phyloP scores from a whole-genome alignment of 1,140 invertebrate species.

The Drosophila bocki region DNA sequence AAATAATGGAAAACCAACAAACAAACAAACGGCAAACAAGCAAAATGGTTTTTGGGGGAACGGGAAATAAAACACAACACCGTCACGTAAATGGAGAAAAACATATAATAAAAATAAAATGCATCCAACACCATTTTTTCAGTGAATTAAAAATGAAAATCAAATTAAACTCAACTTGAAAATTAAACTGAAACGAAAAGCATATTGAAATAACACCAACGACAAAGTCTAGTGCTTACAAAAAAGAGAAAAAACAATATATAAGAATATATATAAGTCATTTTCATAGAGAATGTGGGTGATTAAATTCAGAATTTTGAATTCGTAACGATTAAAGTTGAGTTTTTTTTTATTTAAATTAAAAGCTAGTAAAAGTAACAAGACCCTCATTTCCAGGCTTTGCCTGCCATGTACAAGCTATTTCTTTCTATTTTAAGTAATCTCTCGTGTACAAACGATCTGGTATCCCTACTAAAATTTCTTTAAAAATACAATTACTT shows the following conservation, averaged over 20 bases:
- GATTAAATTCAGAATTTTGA: neutral
- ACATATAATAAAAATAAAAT: slow-evolving; percentile 4
- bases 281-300: neutral
- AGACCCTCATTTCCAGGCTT: neutral
- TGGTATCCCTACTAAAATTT: neutral
- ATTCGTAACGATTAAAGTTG: slow-evolving; percentile 10
- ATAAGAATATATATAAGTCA: neutral
- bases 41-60: slow-evolving; percentile 13
- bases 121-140: slow-evolving; percentile 9
- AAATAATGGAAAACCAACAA: slow-evolving; percentile 61
- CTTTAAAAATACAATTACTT: slow-evolving; percentile 3
- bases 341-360: neutral
- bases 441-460: neutral
- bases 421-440: neutral
- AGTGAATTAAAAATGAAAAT: slow-evolving; percentile 15
- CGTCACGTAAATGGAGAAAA: slow-evolving; percentile 15
- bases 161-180: neutral
- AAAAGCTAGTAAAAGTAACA: neutral
- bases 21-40: slow-evolving; percentile 34
- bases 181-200: neutral
- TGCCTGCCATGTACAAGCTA: neutral
- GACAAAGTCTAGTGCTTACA: slow-evolving; percentile 9
- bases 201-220: neutral
- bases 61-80: slow-evolving; percentile 10
- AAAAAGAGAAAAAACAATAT: neutral